Percentiles rank a stretch among this genome's conserved stretches.
These are phyloP conservation scores for Chlorospingus semifuscus DNA, from an alignment of 2,797 vertebrate genomes.

Conservation along the genomic window DNA sequence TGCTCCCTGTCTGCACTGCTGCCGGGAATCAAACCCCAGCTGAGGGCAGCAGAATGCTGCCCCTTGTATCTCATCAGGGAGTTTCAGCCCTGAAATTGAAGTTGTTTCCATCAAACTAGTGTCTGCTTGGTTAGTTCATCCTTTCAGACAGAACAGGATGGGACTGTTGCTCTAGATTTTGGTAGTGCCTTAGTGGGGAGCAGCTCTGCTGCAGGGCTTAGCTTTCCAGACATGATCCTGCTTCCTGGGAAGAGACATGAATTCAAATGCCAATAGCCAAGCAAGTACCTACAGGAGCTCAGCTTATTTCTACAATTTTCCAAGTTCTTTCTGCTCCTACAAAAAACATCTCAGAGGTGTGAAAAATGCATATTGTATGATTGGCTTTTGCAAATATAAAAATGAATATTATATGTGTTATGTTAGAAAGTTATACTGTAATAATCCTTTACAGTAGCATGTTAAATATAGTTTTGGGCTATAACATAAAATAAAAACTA, in stretches of 20 bases:
- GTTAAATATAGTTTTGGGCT: too few relatives aligned
- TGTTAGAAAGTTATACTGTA: too few relatives aligned
- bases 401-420: too few relatives aligned
- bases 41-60: background rate
- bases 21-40: background rate
- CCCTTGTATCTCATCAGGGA: background rate
- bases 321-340: background rate
- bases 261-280: background rate
- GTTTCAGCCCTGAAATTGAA: background rate
- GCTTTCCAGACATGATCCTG: background rate
- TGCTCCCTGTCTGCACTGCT: background rate
- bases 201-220: background rate
- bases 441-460: too few relatives aligned
- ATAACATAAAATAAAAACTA: too few relatives aligned
- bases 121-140: background rate
- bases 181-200: background rate
- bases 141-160: background rate
- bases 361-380: background rate
- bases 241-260: background rate
- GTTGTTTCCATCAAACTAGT: background rate
- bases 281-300: background rate
- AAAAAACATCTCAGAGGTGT: background rate
- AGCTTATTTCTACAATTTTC: background rate
- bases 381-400: too few relatives aligned
- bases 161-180: background rate